A percentile compares a stretch with the other conserved stretches of the same genome.
Conservation (phyloP, 1,140 invertebrate species). For the Brachystomella parvula region DNA sequence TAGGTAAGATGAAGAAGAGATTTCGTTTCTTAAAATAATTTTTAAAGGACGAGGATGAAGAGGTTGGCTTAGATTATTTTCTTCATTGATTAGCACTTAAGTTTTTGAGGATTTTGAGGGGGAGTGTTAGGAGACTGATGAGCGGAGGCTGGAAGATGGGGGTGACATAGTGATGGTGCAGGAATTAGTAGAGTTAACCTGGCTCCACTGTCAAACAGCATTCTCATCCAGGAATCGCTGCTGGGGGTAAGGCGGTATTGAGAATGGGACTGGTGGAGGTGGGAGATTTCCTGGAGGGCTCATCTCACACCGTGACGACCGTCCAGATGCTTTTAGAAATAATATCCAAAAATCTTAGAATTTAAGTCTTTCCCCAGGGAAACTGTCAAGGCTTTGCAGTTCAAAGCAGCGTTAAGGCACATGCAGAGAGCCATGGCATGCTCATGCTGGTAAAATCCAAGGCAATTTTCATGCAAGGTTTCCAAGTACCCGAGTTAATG, state of each 20-base stretch:
- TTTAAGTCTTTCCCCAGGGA: not conserved
- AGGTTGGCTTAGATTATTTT: not conserved
- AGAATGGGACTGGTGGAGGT: slow-evolving; percentile 35
- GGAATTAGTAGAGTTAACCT: too few relatives aligned
- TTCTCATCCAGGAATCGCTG: slow-evolving; percentile 33
- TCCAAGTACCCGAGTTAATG: not conserved
- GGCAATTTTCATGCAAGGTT: not conserved
- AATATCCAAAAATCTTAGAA: not conserved
- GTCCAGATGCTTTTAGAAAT: slow-evolving; percentile 20
- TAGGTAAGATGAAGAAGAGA: not conserved
- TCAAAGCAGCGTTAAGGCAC: not conserved
- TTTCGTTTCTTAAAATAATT: not conserved
- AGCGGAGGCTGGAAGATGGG: not conserved
- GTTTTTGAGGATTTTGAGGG: not conserved
- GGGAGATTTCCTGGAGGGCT: slow-evolving; percentile 24
- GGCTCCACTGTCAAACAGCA: slow-evolving; percentile 25
- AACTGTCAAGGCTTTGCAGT: not conserved
- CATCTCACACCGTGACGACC: slow-evolving; percentile 26
- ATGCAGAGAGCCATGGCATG: not conserved
- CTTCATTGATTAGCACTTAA: not conserved
- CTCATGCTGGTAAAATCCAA: not conserved
- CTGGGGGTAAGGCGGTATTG: slow-evolving; percentile 33
- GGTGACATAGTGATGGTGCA: too few relatives aligned
- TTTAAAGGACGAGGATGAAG: not conserved
- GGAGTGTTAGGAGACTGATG: not conserved